Conservation (phyloP, 2,113 vertebrate genomes). For the Corythornis madagascariensis region DNA sequence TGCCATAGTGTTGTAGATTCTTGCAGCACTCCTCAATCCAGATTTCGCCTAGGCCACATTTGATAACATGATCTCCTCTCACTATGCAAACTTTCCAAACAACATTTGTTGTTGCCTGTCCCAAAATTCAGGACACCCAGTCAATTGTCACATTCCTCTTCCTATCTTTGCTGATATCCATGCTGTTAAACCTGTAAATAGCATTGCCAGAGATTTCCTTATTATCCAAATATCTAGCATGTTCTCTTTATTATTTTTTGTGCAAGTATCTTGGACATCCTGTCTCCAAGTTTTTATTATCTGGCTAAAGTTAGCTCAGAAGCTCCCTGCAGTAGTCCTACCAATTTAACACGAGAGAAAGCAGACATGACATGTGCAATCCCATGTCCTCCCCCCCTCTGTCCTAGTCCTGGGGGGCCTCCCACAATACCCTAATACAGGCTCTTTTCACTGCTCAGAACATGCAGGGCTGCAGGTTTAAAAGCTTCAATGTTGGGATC, state of each 20-base stretch:
- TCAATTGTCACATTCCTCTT: background rate
- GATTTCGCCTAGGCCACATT: background rate
- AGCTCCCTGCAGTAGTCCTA: background rate
- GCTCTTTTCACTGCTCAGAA: background rate
- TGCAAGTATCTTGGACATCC: background rate
- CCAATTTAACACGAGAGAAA: background rate
- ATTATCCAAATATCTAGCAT: background rate
- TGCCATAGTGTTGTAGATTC: background rate
- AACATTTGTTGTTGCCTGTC: background rate
- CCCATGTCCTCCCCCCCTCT: background rate
- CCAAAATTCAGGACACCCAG: background rate
- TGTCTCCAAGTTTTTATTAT: background rate
- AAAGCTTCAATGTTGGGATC: background rate
- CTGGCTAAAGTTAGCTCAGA: background rate
- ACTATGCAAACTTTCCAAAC: background rate
- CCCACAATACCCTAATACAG: background rate
- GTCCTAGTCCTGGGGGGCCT: background rate
- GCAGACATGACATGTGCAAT: background rate
- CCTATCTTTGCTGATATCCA: background rate
- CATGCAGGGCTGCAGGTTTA: fast-evolving
- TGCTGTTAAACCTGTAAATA: background rate
- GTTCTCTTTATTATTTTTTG: background rate
- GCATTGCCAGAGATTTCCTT: background rate
- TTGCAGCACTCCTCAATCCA: background rate
- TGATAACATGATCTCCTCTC: background rate